phyloP scores from a whole-genome alignment of 2,888 invertebrate genomes.

The Chromoteleia sp. region DNA sequence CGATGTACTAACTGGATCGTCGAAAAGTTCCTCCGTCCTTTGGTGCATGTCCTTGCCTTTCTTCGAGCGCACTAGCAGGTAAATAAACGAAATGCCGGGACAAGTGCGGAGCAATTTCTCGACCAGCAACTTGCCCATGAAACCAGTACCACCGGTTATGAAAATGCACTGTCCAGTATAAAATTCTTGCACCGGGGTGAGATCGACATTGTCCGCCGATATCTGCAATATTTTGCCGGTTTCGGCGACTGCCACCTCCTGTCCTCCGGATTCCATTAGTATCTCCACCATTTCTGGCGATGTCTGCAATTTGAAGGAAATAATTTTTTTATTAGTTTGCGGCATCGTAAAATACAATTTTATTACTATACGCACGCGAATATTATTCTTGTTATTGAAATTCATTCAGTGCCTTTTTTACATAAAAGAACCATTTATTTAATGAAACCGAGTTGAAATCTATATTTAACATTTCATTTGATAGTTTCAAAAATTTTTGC shows the following conservation, averaged over 20 bases:
- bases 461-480: too few species aligned
- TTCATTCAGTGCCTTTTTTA: too few species aligned
- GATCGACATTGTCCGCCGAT: constrained; percentile 70
- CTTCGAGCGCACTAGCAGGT: constrained; percentile 87
- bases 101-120: constrained; percentile 89
- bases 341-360: too few species aligned
- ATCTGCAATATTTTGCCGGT: constrained; percentile 72
- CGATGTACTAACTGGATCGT: constrained; percentile 80
- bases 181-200: constrained; percentile 85
- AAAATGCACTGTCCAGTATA: constrained; percentile 86
- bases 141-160: constrained; percentile 89
- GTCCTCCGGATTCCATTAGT: constrained; percentile 81
- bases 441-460: too few species aligned
- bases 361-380: too few species aligned
- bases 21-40: constrained; percentile 85
- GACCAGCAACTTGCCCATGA: constrained; percentile 89
- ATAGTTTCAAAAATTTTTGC: too few species aligned
- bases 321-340: not conserved
- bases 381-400: too few species aligned
- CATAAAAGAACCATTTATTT: too few species aligned
- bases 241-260: constrained; percentile 80
- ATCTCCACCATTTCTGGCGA: constrained; percentile 81
- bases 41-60: constrained; percentile 86
- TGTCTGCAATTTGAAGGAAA: constrained; percentile 31
- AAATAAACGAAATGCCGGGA: constrained; percentile 87